Evolutionary conservation across 2,797 vertebrate genomes (phyloP), one percentile per base, ranked within the genome.

Genomic region (Halcyon leucocephala): DNA sequence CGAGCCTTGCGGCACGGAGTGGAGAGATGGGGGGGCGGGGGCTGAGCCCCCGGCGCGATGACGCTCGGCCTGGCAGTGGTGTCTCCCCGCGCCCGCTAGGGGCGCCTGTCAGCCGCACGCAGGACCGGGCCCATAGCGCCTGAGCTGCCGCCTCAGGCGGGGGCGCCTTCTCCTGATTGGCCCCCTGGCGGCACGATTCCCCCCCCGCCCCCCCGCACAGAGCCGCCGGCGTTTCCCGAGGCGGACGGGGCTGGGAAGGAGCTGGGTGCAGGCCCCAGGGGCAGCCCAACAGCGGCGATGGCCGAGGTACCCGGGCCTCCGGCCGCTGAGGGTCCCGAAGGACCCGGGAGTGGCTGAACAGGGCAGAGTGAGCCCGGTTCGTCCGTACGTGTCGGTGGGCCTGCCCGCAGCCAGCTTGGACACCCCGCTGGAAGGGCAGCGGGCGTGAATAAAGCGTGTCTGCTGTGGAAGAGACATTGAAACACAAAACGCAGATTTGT

Each of bases 381-480:
- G 1, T 9, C 19, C 4, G 4, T 41, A 0, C 10, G 0, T 25
- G 7, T 17, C 4, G 44, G 6, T 14, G 73, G 73, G 13, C 14
- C 6, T 62, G n/a, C 35, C 9, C 9, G 14, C 84, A 42, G 37
- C 28, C 2, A 20, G 58, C 42, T 4, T 17, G 7, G n/a, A 4
- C 21, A 61, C 5, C 10, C 8, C 8, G 12, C 10, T 3, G 12
- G 12, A 18, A 15, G 8, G 6, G 0, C 70, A 2, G 2, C 6
- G 12, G 57, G 48, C 11, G 9, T n/a, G 44, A 37, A 64, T 41
- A 21, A 60, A 42, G 44, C 0, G 20, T 33, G 58, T 22, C 12
- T 4, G 17, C 3, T 39, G 1, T 57, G 41, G 57, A 22, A 15
- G 49, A 24, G 28, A 3, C 5, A 2, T 1, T 39, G 54, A 44